Evolutionary conservation across 2,797 vertebrate genomes (phyloP).

Genomic region (Acomys russatus): DNA sequence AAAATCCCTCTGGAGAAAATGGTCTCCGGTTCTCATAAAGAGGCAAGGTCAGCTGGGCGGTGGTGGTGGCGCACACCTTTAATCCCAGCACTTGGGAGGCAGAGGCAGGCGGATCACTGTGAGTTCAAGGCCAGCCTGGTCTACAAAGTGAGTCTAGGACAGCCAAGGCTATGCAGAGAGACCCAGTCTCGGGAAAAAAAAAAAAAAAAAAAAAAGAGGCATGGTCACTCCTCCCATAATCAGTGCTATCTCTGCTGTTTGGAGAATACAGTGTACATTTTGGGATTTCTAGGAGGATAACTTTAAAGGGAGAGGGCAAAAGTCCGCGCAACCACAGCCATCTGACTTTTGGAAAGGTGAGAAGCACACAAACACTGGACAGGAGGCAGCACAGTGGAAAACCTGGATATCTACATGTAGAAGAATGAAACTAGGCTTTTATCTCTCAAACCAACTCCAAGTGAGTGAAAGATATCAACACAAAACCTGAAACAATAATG

Average conservation of each 20-base stretch:
- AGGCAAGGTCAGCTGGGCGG: too few species aligned
- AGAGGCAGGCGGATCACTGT: too few species aligned
- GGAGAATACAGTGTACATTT: background rate
- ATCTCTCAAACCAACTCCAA: background rate
- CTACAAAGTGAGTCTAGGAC: too few species aligned
- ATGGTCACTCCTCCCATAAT: slow-evolving; percentile 41
- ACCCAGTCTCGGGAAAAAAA: too few species aligned
- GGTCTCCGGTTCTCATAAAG: slow-evolving; percentile 37
- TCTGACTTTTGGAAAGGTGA: background rate
- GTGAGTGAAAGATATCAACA: background rate
- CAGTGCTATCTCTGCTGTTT: slow-evolving; percentile 17
- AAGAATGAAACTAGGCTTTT: background rate
- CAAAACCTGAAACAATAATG: background rate
- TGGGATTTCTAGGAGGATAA: slow-evolving; percentile 11
- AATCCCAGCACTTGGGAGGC: too few species aligned
- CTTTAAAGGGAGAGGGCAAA: background rate
- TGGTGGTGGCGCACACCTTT: too few species aligned
- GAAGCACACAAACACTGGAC: background rate
- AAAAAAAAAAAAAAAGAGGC: background rate
- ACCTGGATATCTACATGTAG: background rate
- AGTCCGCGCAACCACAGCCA: background rate
- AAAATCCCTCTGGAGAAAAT: slow-evolving; percentile 27
- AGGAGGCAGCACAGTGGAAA: background rate
- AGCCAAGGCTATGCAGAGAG: too few species aligned
- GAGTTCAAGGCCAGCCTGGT: too few species aligned